Conservation (phyloP, 2,113 vertebrate species). For the Desmodus rotundus region DNA sequence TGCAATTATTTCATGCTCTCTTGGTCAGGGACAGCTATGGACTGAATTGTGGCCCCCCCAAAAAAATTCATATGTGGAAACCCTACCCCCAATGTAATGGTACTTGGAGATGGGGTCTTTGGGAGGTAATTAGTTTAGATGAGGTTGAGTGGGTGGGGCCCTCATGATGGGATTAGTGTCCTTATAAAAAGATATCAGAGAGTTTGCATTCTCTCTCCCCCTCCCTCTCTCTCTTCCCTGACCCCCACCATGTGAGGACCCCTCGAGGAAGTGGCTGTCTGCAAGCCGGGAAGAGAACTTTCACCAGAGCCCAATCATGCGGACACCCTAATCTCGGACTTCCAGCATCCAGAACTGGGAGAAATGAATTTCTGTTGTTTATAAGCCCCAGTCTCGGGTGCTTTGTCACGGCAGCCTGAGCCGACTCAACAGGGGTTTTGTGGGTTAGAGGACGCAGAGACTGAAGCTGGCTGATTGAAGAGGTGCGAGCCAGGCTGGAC, state of each 20-base stretch:
- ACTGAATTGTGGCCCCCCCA: background rate
- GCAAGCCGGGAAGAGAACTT: background rate
- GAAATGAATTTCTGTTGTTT: no score
- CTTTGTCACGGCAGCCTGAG: no score
- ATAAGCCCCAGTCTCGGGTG: no score
- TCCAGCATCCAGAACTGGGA: no score
- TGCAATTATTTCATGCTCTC: background rate
- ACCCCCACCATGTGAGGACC: background rate
- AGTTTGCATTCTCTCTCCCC: background rate
- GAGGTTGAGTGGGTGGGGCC: background rate
- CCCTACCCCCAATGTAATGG: background rate
- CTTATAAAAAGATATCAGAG: background rate
- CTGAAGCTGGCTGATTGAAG: background rate
- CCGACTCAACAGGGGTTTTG: background rate
- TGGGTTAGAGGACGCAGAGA: background rate
- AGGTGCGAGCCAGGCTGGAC: background rate
- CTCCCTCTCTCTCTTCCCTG: rapidly evolving
- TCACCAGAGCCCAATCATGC: background rate
- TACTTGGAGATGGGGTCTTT: background rate
- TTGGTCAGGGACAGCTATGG: background rate
- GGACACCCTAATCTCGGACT: no score
- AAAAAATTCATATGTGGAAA: background rate
- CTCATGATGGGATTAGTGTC: background rate
- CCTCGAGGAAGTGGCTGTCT: background rate
- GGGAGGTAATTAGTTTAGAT: background rate